Percentiles rank a stretch among this genome's conserved stretches.
Evolutionary conservation across 2,797 vertebrate species (phyloP).

Genomic region (Onychomys leucogaster): DNA sequence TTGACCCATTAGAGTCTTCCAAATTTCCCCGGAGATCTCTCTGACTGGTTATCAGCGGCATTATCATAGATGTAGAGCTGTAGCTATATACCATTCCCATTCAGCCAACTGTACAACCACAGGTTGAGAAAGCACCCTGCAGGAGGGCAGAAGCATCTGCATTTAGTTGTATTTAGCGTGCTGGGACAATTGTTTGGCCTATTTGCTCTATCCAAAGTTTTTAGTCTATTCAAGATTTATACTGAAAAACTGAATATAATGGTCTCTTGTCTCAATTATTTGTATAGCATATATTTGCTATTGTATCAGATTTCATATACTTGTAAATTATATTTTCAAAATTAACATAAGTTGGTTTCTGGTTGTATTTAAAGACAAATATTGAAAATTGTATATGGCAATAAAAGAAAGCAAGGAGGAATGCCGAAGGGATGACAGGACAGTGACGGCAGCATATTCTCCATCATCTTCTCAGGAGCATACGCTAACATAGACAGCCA

Average conservation of each 20-base stretch:
- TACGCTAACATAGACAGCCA: background rate
- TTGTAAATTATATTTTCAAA: background rate
- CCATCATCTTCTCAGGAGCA: background rate
- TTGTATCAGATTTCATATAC: background rate
- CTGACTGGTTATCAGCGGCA: background rate
- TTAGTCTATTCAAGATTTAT: background rate
- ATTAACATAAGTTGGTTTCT: background rate
- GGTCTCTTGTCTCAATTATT: background rate
- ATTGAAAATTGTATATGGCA: background rate
- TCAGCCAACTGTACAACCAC: background rate
- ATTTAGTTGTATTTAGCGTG: background rate
- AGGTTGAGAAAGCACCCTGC: background rate
- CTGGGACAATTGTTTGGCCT: background rate
- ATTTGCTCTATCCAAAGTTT: background rate
- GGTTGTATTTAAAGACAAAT: background rate
- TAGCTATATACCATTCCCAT: background rate
- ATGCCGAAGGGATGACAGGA: background rate
- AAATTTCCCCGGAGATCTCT: constrained; percentile 37
- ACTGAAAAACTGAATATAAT: background rate
- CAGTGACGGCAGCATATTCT: background rate
- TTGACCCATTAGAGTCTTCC: constrained; percentile 33
- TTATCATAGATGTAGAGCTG: background rate
- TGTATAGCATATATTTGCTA: background rate
- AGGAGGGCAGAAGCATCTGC: background rate
- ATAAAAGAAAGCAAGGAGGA: background rate